phyloP scores from a whole-genome alignment of 2,888 invertebrate genomes.

The Tetheella fluctuosa region DNA sequence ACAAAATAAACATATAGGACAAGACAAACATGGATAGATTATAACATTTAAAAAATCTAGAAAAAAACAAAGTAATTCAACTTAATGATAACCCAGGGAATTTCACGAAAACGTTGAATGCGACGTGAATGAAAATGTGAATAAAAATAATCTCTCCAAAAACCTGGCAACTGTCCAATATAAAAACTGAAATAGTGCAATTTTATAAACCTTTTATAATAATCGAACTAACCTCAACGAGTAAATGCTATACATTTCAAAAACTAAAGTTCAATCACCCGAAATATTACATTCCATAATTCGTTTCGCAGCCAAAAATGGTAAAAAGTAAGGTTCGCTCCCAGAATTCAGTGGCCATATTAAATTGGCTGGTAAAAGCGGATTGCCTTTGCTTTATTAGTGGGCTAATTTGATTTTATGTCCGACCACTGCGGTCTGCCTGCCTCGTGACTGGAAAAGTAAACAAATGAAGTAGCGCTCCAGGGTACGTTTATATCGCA shows the following conservation, averaged over 20 bases:
- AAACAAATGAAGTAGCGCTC: constrained; percentile 56
- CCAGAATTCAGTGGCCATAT: constrained; percentile 48
- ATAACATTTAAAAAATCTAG: too few relatives aligned
- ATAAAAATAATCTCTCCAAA: not conserved
- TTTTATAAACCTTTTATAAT: constrained; percentile 1
- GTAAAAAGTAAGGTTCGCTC: not conserved
- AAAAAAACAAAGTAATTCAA: too few relatives aligned
- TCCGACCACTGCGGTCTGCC: constrained; percentile 56
- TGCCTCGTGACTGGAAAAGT: constrained; percentile 65
- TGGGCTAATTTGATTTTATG: constrained; percentile 75
- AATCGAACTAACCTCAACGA: not conserved
- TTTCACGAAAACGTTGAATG: not conserved
- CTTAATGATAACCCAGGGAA: not conserved
- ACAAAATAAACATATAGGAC: too few relatives aligned
- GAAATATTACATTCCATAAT: constrained; percentile 11
- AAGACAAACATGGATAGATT: too few relatives aligned
- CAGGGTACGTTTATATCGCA: constrained; percentile 15
- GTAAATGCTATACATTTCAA: not conserved
- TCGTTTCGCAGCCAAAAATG: constrained; percentile 9
- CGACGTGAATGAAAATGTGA: not conserved
- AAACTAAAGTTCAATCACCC: constrained; percentile 3
- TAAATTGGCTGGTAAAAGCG: constrained; percentile 61
- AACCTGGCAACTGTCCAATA: not conserved
- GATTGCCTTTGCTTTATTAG: constrained; percentile 78
- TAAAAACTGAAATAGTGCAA: not conserved